phyloP scores from a whole-genome alignment of 2,888 invertebrate genomes.

The Halocaridina rubra region DNA sequence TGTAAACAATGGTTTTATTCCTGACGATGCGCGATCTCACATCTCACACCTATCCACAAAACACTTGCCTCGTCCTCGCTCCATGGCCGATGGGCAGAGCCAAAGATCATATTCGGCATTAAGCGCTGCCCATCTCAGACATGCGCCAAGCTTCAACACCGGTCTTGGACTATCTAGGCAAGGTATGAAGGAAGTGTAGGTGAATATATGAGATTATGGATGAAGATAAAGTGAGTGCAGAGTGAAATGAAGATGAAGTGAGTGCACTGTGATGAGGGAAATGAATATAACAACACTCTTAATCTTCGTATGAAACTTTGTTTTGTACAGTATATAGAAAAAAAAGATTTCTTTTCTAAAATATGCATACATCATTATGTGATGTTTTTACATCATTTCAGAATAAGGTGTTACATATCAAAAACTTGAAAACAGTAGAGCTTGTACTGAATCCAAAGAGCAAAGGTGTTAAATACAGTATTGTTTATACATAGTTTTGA shows the following conservation, averaged over 20 bases:
- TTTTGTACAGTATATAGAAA: too few relatives aligned
- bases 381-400: too few relatives aligned
- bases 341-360: too few relatives aligned
- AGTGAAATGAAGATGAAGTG: background rate
- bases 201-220: background rate
- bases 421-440: too few relatives aligned
- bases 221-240: background rate
- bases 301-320: too few relatives aligned
- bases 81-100: slow-evolving; percentile 88
- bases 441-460: too few relatives aligned
- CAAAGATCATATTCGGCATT: slow-evolving; percentile 89
- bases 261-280: background rate
- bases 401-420: too few relatives aligned
- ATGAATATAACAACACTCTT: too few relatives aligned
- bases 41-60: slow-evolving; percentile 72
- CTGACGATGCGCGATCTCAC: slow-evolving; percentile 82
- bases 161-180: slow-evolving; percentile 82
- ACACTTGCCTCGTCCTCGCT: slow-evolving; percentile 69
- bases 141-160: slow-evolving; percentile 71
- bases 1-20: slow-evolving; percentile 70
- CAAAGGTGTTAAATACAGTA: too few relatives aligned
- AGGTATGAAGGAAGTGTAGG: slow-evolving; percentile 71
- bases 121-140: slow-evolving; percentile 69
- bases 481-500: too few relatives aligned
- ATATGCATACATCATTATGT: too few relatives aligned